phyloP scores from a whole-genome alignment of 2,113 vertebrate species.

The Mustela lutreola region DNA sequence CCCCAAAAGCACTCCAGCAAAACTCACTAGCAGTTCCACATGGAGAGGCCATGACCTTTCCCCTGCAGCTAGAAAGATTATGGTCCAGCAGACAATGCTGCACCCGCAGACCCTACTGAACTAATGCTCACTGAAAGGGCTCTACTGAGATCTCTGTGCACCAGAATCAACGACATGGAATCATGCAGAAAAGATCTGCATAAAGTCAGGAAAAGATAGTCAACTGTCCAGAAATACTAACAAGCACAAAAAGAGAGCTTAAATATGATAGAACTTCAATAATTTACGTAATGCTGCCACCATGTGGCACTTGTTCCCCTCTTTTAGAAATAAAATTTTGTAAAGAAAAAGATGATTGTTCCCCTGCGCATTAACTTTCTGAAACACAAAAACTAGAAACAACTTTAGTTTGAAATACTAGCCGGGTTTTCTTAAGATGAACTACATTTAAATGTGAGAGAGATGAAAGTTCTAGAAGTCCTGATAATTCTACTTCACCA shows the following conservation, averaged over 20 bases:
- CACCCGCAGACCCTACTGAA: neutral
- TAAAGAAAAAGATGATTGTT: neutral
- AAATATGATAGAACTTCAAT: neutral
- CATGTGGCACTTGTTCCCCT: conserved; percentile 66
- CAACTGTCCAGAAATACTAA: neutral
- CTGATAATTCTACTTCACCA: too few species aligned
- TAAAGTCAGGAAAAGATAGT: neutral
- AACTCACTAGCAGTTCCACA: neutral
- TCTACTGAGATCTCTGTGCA: neutral
- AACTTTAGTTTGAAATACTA: neutral
- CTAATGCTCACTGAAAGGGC: rapidly evolving
- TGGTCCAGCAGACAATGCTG: neutral
- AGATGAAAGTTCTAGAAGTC: neutral
- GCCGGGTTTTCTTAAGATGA: neutral
- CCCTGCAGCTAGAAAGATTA: neutral
- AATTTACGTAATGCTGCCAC: conserved; percentile 76
- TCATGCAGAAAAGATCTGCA: neutral
- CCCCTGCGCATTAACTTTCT: neutral
- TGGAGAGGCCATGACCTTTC: neutral
- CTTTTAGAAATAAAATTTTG: conserved; percentile 22
- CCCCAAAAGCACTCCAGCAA: neutral
- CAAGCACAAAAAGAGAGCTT: neutral
- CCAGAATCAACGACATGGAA: neutral
- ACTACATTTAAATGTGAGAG: neutral
- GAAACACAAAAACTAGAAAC: neutral